Percentiles rank a stretch among this genome's conserved stretches.
phyloP scores from a whole-genome alignment of 1,140 invertebrate genomes.

The Achroia grisella region DNA sequence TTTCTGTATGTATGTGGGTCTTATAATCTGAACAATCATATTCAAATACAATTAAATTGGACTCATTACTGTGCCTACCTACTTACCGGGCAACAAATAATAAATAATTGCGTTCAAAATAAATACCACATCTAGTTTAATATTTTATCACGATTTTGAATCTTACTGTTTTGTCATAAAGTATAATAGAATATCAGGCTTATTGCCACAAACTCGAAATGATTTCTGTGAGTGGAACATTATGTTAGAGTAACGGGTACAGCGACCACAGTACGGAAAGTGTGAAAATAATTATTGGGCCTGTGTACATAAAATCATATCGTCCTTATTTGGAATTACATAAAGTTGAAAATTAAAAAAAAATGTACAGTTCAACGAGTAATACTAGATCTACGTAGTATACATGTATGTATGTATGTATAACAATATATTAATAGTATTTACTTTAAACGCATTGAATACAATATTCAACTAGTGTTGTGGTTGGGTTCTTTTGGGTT shows the following conservation, averaged over 20 bases:
- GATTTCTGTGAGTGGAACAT: background rate
- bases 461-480: too few species aligned
- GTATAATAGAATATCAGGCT: background rate
- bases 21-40: constrained; percentile 8
- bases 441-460: too few species aligned
- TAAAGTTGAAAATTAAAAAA: too few species aligned
- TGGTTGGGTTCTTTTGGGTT: too few species aligned
- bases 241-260: constrained; percentile 1
- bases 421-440: too few species aligned
- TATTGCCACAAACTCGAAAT: background rate
- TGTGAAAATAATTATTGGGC: constrained; percentile 5
- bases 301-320: too few species aligned
- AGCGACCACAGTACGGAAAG: background rate
- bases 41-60: constrained; percentile 28
- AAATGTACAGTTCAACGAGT: too few species aligned
- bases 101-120: constrained; percentile 38
- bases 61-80: constrained; percentile 29
- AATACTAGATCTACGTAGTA: too few species aligned
- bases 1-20: background rate
- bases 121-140: constrained; percentile 13
- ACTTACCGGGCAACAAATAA: constrained; percentile 29
- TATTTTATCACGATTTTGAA: background rate
- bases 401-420: too few species aligned
- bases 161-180: background rate
- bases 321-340: too few species aligned